These are phyloP conservation scores for Archilochus colubris DNA, from an alignment of 2,113 vertebrate species.

Conservation along the genomic window DNA sequence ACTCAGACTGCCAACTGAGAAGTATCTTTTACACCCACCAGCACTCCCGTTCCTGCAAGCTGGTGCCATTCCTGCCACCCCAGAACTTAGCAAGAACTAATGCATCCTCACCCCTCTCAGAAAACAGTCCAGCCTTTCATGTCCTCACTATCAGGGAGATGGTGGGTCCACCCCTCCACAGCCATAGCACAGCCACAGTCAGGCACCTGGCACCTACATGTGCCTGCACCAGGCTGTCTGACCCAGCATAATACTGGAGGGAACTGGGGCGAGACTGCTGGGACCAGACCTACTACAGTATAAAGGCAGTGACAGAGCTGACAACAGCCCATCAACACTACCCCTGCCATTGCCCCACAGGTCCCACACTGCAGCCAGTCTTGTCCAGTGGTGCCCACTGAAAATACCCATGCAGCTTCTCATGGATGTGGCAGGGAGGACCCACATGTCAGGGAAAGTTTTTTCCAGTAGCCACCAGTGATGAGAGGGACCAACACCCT, in stretches of 20 bases:
- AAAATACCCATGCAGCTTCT: not conserved
- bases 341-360: not conserved
- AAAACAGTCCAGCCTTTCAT: not conserved
- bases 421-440: not conserved
- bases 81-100: not conserved
- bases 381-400: fast-evolving
- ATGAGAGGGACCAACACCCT: not conserved
- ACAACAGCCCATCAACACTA: fast-evolving
- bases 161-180: not conserved
- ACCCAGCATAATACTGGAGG: fast-evolving
- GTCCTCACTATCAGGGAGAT: not conserved
- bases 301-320: not conserved
- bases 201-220: fast-evolving
- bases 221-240: not conserved
- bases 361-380: not conserved
- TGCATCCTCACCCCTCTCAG: not conserved
- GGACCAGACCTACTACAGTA: not conserved
- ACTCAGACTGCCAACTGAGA: not conserved
- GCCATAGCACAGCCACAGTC: fast-evolving
- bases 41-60: not conserved
- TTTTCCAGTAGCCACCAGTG: not conserved
- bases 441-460: not conserved
- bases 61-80: not conserved
- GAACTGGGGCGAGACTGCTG: not conserved
- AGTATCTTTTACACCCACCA: not conserved